phyloP scores from a whole-genome alignment of 2,797 vertebrate genomes.

The Myioborus melanocephalus region DNA sequence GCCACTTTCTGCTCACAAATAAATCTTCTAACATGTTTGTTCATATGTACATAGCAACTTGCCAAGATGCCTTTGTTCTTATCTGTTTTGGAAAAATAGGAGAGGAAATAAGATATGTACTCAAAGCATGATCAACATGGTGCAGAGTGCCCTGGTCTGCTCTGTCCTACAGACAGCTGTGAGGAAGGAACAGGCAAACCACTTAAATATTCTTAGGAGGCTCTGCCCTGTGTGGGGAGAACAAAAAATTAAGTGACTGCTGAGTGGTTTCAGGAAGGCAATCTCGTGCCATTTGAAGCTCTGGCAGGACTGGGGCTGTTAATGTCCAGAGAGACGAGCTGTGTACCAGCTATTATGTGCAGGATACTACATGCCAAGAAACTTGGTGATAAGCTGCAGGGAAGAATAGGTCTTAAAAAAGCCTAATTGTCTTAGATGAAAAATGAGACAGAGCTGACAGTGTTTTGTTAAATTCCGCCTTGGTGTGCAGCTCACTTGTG shows the following conservation, averaged over 20 bases:
- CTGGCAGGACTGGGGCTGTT: neutral
- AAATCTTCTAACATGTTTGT: neutral
- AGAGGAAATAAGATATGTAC: conserved; percentile 8
- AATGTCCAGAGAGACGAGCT: neutral
- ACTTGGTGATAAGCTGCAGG: conserved; percentile 13
- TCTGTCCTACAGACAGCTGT: neutral
- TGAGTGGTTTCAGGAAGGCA: conserved; percentile 8
- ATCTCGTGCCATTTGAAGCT: neutral
- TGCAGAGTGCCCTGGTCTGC: neutral
- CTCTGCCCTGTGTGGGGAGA: neutral
- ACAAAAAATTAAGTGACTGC: neutral
- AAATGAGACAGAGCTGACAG: conserved; percentile 29
- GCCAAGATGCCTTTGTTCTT: conserved; percentile 30
- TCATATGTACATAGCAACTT: neutral
- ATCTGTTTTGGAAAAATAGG: conserved; percentile 10
- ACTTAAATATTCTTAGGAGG: neutral
- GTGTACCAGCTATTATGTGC: neutral
- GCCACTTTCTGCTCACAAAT: neutral
- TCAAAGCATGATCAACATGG: neutral
- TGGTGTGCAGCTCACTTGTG: neutral
- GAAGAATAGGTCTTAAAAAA: conserved; percentile 48
- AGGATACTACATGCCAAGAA: conserved; percentile 21
- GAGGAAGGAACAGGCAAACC: conserved; percentile 34
- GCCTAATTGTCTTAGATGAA: conserved; percentile 36
- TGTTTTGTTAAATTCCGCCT: conserved; percentile 28